Percentiles rank a stretch among this genome's conserved stretches.
Conservation (phyloP, 2,113 vertebrate species). For the Apus apus region DNA sequence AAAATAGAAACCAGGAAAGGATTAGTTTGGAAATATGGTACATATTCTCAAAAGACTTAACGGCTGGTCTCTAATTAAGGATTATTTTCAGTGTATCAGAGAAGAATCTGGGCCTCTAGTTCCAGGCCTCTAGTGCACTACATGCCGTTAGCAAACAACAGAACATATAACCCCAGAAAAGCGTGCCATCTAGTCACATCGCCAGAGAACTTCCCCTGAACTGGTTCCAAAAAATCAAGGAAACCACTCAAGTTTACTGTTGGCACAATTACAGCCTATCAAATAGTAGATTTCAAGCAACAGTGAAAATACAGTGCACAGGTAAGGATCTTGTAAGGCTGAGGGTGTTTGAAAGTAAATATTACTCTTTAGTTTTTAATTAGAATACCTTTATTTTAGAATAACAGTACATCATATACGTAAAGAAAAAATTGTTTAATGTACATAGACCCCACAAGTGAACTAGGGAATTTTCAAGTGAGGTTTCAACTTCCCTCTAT, state of each 20-base stretch:
- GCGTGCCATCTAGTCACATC: not conserved
- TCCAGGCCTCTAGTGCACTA: not conserved
- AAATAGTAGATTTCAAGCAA: not conserved
- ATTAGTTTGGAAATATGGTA: not conserved
- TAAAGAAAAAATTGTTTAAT: constrained; percentile 46
- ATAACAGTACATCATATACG: constrained; percentile 40
- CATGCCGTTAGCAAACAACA: not conserved
- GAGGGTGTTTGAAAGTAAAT: not conserved
- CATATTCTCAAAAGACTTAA: not conserved
- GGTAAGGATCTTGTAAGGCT: not conserved
- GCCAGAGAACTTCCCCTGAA: not conserved
- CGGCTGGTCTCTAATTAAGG: not conserved
- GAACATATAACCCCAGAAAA: not conserved
- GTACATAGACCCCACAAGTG: constrained; percentile 21
- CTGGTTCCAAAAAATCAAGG: not conserved
- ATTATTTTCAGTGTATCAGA: not conserved
- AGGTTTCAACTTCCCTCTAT: constrained; percentile 42
- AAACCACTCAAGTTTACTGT: not conserved
- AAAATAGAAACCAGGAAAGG: not conserved
- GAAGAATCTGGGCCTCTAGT: too few species aligned
- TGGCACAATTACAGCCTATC: not conserved
- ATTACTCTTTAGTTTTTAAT: not conserved
- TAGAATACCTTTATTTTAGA: not conserved
- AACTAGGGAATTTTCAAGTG: constrained; percentile 55
- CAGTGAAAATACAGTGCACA: not conserved